Percentiles rank a stretch among this genome's conserved stretches.
These are phyloP conservation scores for Pararge aegeria DNA, from an alignment of 1,140 invertebrate species.

Conservation along the genomic window DNA sequence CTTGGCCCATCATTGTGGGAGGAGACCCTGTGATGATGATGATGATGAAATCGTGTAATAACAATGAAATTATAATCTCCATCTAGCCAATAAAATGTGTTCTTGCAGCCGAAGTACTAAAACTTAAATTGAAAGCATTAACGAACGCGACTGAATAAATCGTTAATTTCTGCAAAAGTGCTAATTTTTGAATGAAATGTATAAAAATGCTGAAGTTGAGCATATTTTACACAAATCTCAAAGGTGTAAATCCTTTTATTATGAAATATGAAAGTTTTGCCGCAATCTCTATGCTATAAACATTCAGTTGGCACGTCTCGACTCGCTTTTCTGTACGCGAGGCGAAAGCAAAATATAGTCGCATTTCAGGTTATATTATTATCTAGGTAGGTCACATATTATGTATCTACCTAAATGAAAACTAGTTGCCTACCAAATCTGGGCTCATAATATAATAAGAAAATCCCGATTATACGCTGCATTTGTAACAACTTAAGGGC, in stretches of 20 bases:
- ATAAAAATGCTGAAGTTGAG: neutral
- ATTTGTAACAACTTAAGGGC: no score
- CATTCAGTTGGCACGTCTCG: slow-evolving; percentile 14
- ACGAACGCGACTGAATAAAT: no score
- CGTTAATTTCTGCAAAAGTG: neutral
- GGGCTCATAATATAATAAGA: no score
- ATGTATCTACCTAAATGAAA: neutral
- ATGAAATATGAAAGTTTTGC: slow-evolving; percentile 9
- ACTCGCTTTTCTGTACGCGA: slow-evolving; percentile 14
- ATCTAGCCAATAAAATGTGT: no score
- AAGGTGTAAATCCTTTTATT: slow-evolving; percentile 15
- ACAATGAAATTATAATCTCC: no score
- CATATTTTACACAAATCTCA: slow-evolving; percentile 8
- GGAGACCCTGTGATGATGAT: no score
- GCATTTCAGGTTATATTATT: slow-evolving; percentile 5
- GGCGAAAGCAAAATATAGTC: slow-evolving; percentile 13
- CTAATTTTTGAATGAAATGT: neutral
- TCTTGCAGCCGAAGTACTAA: no score
- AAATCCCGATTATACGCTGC: no score
- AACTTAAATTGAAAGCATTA: no score
- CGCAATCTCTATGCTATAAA: slow-evolving; percentile 13
- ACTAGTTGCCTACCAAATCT: neutral
- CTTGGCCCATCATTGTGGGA: no score
- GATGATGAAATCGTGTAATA: no score
- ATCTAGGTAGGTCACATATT: slow-evolving; percentile 1